phyloP scores from a whole-genome alignment of 2,888 invertebrate genomes.

The Trypoxylon attenuatum region DNA sequence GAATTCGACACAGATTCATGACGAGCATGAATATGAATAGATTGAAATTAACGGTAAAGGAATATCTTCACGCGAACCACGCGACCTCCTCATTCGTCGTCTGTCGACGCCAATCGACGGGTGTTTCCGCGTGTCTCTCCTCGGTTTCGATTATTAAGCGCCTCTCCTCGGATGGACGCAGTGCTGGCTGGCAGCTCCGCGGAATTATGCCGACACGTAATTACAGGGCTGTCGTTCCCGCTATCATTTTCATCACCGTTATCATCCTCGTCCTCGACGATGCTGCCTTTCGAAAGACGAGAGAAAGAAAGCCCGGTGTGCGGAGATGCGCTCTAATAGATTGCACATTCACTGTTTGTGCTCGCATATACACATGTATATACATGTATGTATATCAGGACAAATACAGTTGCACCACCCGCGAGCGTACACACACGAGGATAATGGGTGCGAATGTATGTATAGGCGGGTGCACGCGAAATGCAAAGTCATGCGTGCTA shows the following conservation, averaged over 20 bases:
- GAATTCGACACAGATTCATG: too few species aligned
- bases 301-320: slow-evolving; percentile 10
- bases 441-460: background rate
- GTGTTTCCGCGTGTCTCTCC: background rate
- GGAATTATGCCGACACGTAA: slow-evolving; percentile 22
- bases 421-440: background rate
- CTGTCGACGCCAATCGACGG: too few species aligned
- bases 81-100: background rate
- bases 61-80: too few species aligned
- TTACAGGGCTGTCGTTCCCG: slow-evolving; percentile 21
- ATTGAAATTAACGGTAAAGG: too few species aligned
- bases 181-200: background rate
- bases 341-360: slow-evolving; percentile 41
- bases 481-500: background rate
- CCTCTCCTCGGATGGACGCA: background rate
- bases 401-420: too few species aligned
- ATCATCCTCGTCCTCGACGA: slow-evolving; percentile 9
- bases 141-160: slow-evolving; percentile 6
- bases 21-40: too few species aligned
- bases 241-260: slow-evolving; percentile 46
- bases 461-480: background rate
- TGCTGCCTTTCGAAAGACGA: slow-evolving; percentile 15
- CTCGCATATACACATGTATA: slow-evolving; percentile 18
- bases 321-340: slow-evolving; percentile 57
- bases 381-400: background rate